A percentile compares a stretch with the other conserved stretches of the same genome.
phyloP scores from a whole-genome alignment of 2,888 invertebrate genomes.

The Drosophila macrothrix region DNA sequence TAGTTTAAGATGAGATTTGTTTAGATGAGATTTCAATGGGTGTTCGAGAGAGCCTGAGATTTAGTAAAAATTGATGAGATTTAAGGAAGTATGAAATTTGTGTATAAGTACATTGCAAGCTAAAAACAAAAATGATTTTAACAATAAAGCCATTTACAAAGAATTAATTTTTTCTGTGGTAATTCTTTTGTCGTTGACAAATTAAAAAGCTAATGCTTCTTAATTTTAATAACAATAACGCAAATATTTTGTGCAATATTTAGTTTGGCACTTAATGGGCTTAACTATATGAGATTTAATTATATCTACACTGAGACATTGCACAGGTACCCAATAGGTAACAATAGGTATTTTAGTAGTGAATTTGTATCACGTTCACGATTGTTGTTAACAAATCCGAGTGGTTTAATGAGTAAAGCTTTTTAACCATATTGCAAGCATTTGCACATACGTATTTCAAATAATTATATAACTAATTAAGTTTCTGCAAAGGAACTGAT shows the following conservation, averaged over 20 bases:
- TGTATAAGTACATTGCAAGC: constrained; percentile 12
- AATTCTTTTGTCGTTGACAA: neutral
- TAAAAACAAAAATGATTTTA: constrained; percentile 2
- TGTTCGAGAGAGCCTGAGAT: constrained; percentile 53
- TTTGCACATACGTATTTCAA: constrained; percentile 18
- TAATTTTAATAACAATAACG: neutral
- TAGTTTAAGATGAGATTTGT: neutral
- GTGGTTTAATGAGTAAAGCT: constrained; percentile 55
- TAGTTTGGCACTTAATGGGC: constrained; percentile 45
- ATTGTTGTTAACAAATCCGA: constrained; percentile 30
- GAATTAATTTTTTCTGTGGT: constrained; percentile 3
- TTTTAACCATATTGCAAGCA: constrained; percentile 51
- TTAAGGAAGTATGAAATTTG: constrained; percentile 9
- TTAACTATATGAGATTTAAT: constrained; percentile 12
- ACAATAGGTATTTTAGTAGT: neutral
- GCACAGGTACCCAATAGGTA: constrained; percentile 6
- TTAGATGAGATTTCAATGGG: constrained; percentile 25
- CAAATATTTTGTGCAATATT: constrained; percentile 23
- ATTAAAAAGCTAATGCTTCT: neutral
- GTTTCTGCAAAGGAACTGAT: constrained; percentile 64
- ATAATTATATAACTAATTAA: constrained; percentile 47
- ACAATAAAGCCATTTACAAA: constrained; percentile 2
- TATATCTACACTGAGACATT: constrained; percentile 15
- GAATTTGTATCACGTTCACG: constrained; percentile 25
- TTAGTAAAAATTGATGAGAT: constrained; percentile 31